A percentile compares a stretch with the other conserved stretches of the same genome.
phyloP scores from a whole-genome alignment of 2,113 vertebrate genomes.

The Uria aalge region DNA sequence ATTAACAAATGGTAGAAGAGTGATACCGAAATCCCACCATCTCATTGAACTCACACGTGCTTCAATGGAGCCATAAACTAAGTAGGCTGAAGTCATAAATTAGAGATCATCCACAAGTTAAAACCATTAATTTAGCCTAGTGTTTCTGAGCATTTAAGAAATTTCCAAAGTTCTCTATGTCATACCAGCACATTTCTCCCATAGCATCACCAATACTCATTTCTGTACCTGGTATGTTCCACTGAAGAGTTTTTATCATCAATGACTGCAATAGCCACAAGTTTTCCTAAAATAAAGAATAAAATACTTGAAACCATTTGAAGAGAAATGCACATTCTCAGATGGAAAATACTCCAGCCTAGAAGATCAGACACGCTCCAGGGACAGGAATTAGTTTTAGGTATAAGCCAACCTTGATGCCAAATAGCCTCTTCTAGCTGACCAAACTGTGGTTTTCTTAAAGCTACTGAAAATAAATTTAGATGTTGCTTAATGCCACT shows the following conservation, averaged over 20 bases:
- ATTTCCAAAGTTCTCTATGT: background rate
- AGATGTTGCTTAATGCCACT: background rate
- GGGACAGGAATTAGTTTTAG: background rate
- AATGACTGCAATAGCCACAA: constrained; percentile 91
- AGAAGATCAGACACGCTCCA: background rate
- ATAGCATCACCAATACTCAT: background rate
- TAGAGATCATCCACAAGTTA: background rate
- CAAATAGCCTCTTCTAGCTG: background rate
- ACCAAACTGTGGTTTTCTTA: background rate
- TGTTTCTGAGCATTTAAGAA: background rate
- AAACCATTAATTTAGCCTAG: background rate
- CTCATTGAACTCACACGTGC: background rate
- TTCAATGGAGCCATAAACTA: background rate
- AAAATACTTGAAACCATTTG: background rate
- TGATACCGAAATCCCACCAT: background rate
- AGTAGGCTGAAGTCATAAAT: background rate
- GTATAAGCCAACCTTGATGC: background rate
- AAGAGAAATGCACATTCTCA: background rate
- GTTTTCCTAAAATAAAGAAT: constrained; percentile 85
- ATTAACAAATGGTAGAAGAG: background rate
- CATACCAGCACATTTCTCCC: background rate
- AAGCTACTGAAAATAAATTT: background rate
- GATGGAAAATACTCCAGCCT: background rate
- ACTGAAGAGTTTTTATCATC: constrained; percentile 90
- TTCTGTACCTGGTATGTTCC: constrained; percentile 86